Conservation (phyloP, 1,140 invertebrate species). For the Calliopsis andreniformis region DNA sequence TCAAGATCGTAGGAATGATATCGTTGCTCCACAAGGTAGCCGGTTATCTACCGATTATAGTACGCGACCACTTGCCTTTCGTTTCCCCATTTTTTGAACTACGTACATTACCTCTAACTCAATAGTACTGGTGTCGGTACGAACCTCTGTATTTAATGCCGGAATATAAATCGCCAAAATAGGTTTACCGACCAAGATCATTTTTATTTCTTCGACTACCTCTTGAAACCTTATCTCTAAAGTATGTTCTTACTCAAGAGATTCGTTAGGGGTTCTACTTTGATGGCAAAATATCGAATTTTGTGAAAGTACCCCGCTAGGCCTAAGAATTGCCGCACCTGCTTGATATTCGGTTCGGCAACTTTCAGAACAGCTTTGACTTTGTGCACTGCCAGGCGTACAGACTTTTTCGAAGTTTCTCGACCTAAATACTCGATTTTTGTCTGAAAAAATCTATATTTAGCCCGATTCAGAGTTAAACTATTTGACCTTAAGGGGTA, state of each 20-base stretch:
- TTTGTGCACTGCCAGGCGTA: not conserved
- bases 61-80: not conserved
- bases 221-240: not conserved
- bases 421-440: not conserved
- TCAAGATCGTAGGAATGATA: conserved; percentile 3
- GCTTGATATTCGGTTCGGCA: not conserved
- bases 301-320: not conserved
- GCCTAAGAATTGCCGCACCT: not conserved
- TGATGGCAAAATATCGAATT: not conserved
- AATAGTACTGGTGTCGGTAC: not conserved
- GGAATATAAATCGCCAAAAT: not conserved
- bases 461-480: not conserved
- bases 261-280: not conserved
- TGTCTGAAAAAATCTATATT: not conserved
- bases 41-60: not conserved
- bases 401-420: not conserved
- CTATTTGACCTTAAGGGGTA: no score
- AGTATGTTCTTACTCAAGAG: not conserved
- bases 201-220: not conserved
- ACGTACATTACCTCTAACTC: not conserved
- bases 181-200: not conserved
- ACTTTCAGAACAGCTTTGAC: not conserved
- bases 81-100: not conserved
- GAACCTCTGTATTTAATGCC: not conserved
- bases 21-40: not conserved